phyloP scores from a whole-genome alignment of 2,113 vertebrate species.

The Excalfactoria chinensis region DNA sequence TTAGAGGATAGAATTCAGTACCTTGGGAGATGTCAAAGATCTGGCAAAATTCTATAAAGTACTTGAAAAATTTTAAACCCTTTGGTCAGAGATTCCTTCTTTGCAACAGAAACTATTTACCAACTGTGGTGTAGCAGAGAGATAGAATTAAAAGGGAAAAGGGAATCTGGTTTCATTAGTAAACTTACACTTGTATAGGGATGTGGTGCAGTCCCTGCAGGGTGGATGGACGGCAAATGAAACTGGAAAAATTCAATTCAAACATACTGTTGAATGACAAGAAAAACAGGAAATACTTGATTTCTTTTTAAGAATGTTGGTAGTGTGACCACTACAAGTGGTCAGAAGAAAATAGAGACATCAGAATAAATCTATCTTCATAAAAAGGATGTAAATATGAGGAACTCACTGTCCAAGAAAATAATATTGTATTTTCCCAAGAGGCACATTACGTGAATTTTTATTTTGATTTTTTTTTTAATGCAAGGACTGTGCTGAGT shows the following conservation, averaged over 20 bases:
- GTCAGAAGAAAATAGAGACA: neutral
- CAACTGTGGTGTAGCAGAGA: neutral
- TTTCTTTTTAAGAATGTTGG: neutral
- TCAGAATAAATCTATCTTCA: neutral
- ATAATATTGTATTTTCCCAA: neutral
- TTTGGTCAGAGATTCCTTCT: neutral
- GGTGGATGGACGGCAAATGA: neutral
- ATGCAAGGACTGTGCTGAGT: neutral
- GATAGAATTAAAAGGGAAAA: neutral
- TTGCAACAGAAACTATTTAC: neutral
- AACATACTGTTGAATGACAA: neutral
- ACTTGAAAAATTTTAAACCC: neutral
- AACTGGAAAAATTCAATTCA: neutral
- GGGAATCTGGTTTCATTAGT: neutral
- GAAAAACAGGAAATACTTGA: neutral
- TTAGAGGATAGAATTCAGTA: neutral
- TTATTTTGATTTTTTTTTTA: rapidly evolving
- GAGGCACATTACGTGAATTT: rapidly evolving
- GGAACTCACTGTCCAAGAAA: neutral
- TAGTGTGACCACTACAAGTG: neutral
- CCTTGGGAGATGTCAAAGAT: neutral
- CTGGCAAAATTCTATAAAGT: neutral
- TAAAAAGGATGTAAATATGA: neutral
- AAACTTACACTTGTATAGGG: neutral
- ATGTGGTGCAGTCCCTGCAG: neutral